A percentile compares a stretch with the other conserved stretches of the same genome.
Conservation (phyloP, 2,113 vertebrate genomes). For the Trinectes maculatus region DNA sequence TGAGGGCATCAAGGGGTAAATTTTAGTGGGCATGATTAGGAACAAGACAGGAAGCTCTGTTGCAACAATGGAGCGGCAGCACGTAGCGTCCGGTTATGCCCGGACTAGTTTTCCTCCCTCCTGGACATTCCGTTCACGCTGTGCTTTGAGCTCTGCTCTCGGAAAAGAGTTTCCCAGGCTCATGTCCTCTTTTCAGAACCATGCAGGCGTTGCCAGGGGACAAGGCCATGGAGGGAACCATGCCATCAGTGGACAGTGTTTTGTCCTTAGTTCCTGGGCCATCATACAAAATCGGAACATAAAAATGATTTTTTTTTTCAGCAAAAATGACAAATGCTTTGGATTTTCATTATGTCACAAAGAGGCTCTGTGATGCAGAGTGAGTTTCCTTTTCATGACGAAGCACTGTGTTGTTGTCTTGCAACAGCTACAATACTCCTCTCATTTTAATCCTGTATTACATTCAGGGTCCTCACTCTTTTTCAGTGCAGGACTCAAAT, state of each 20-base stretch:
- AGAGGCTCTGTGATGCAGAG: conserved; percentile 6
- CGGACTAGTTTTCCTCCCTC: conserved; percentile 54
- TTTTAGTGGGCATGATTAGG: conserved; percentile 4
- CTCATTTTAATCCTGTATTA: neutral
- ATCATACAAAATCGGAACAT: conserved; percentile 2
- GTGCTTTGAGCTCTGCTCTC: conserved; percentile 68
- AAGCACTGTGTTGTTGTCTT: conserved; percentile 51
- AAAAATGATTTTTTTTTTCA: no score
- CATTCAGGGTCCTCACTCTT: neutral
- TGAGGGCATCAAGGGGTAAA: conserved; percentile 27
- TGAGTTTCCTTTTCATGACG: conserved; percentile 37
- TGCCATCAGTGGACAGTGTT: conserved; percentile 52
- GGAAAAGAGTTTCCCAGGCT: conserved; percentile 80
- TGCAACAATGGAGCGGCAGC: conserved; percentile 53
- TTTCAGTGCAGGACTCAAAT: conserved; percentile 12
- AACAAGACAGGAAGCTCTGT: conserved; percentile 55
- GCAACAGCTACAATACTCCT: conserved; percentile 4
- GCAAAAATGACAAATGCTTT: conserved; percentile 6
- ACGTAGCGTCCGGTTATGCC: conserved; percentile 57
- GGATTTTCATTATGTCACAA: conserved; percentile 9
- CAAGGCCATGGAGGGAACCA: conserved; percentile 73
- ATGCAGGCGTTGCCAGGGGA: conserved; percentile 78
- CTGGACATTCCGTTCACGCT: conserved; percentile 75
- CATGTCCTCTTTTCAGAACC: conserved; percentile 75
- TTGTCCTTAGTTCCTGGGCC: conserved; percentile 18